Conservation (phyloP, 2,113 vertebrate genomes). For the Tragelaphus scriptus region DNA sequence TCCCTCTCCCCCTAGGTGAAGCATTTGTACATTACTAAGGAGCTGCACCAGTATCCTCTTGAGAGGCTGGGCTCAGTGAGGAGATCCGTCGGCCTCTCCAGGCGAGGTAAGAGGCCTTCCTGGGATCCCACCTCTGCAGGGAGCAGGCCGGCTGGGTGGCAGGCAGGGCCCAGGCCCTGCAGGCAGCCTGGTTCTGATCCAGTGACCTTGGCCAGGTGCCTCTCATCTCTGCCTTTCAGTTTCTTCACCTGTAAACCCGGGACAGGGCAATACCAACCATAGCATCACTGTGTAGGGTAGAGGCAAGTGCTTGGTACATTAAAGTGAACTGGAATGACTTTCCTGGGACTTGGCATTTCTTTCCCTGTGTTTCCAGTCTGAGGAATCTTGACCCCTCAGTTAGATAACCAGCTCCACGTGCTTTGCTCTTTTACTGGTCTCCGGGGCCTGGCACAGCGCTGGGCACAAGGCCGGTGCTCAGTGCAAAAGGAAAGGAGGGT, state of each 20-base stretch:
- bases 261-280: rapidly evolving
- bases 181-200: neutral
- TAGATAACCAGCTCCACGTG: neutral
- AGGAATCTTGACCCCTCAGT: neutral
- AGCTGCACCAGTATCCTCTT: slow-evolving; percentile 85
- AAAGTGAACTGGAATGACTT: neutral
- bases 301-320: neutral
- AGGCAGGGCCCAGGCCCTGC: neutral
- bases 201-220: neutral
- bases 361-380: neutral
- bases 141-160: too few species aligned
- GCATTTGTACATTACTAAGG: slow-evolving; percentile 89
- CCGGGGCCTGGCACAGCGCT: neutral
- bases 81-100: slow-evolving; percentile 88
- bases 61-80: slow-evolving; percentile 88
- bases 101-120: slow-evolving; percentile 79
- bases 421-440: neutral
- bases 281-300: rapidly evolving
- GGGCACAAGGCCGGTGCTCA: rapidly evolving
- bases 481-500: neutral
- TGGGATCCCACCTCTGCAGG: neutral
- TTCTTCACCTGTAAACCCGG: neutral
- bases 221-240: neutral
- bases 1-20: slow-evolving; percentile 84
- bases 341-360: neutral